Base-by-base conservation (phyloP, 1,140 invertebrate genomes). In the Tetragonula clypearis region DNA sequence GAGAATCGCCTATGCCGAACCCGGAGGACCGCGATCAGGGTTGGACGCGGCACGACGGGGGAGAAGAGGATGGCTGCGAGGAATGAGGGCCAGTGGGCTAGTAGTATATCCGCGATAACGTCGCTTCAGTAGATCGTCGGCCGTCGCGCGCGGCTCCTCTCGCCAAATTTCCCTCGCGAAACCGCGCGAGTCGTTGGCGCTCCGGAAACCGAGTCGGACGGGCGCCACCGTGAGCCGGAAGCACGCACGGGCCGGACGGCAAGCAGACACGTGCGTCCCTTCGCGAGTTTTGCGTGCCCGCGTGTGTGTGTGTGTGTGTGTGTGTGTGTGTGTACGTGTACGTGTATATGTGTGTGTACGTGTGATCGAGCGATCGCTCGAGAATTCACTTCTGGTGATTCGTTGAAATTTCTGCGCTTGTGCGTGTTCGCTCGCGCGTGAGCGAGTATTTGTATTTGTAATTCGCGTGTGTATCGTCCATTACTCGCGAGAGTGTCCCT, bases 1-100 rank as follows among this genome's bases (percentile, higher is more conserved):
- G 21, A 21, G 11, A n/a, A 30, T 5, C 41, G 26, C 17, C 17
- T 75, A 49, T 56, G 26, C 11, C 9, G 2, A 23, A 17, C n/a
- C n/a, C 12, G 17, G n/a, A 19, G 74, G 49, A 60, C 19, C 15
- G 17, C 26, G 58, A 49, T 6, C 56, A 41, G 79, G 71, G 71
- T 80, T 74, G 72, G 60, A 53, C 53, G 49, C 1, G 30, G 60
- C 30, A 35, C 35, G 23, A 53, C 72, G 79, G 74, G 72, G 73
- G 87, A 80, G 62, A 53, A 79, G 56, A 81, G 81, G 82, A 65
- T 71, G 17, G 75, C 60, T 14, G 56, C 49, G 69, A 30, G 71
- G 80, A 87, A 90, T 89, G 79, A 84, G 84, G 88, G 88, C 88
- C 79, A 90, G 82, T 90, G 79, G 88, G 88, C 88, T 84, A 90